Evolutionary conservation across 2,888 invertebrate genomes (phyloP).

Genomic region (Brachylomia viminalis): DNA sequence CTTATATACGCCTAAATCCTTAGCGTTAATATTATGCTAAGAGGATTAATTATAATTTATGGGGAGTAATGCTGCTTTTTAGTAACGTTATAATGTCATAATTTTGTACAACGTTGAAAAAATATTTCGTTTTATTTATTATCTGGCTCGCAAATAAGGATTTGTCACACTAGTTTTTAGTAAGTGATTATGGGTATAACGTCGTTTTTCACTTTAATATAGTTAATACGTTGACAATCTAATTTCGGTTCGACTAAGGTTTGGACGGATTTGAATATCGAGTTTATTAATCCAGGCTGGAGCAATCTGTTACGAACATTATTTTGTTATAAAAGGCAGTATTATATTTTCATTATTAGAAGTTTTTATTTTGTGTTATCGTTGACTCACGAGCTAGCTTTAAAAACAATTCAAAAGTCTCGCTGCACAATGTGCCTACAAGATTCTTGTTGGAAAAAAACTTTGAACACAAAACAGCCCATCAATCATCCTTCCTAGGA

Average conservation of each 20-base stretch:
- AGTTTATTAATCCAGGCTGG: slow-evolving; percentile 38
- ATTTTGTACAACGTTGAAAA: slow-evolving; percentile 63
- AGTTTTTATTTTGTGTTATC: background rate
- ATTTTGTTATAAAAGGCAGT: slow-evolving; percentile 5
- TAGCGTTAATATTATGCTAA: slow-evolving; percentile 83
- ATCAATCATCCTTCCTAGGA: slow-evolving; percentile 69
- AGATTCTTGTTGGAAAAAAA: slow-evolving; percentile 40
- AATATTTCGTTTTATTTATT: slow-evolving; percentile 47
- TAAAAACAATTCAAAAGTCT: slow-evolving; percentile 28
- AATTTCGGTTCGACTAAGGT: slow-evolving; percentile 47
- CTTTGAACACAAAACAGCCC: slow-evolving; percentile 43
- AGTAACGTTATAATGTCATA: slow-evolving; percentile 77
- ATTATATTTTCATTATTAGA: slow-evolving; percentile 6
- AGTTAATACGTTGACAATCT: slow-evolving; percentile 52
- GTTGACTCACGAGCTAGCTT: slow-evolving; percentile 4
- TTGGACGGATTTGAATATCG: slow-evolving; percentile 53
- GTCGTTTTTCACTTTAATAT: slow-evolving; percentile 50
- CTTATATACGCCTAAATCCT: slow-evolving; percentile 75
- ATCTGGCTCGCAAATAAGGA: slow-evolving; percentile 61
- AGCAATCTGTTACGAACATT: slow-evolving; percentile 17
- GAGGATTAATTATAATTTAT: slow-evolving; percentile 86
- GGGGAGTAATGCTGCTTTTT: slow-evolving; percentile 76
- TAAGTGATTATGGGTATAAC: slow-evolving; percentile 51
- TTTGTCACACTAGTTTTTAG: slow-evolving; percentile 58
- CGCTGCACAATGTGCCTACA: slow-evolving; percentile 25